Evolutionary conservation across 1,140 invertebrate species (phyloP).

Genomic region (Meteorus sp.): DNA sequence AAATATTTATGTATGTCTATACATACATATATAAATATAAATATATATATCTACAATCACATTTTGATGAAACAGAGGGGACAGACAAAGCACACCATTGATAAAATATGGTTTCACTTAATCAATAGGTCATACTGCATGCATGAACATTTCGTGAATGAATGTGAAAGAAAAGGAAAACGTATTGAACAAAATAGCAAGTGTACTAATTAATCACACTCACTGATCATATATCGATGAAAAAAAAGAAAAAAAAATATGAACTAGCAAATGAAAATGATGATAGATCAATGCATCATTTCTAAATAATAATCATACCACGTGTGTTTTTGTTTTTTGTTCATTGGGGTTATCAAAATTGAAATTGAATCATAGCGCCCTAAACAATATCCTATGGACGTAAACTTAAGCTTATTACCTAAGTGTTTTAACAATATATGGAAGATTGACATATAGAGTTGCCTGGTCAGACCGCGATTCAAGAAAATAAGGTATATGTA

Average conservation of each 20-base stretch:
- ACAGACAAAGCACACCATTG: conserved; percentile 8
- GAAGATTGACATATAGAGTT: conserved; percentile 15
- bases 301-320: neutral
- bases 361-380: conserved; percentile 9
- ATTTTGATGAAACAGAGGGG: neutral
- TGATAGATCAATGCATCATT: neutral
- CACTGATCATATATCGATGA: neutral
- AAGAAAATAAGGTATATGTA: neutral
- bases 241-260: conserved; percentile 3
- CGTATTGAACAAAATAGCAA: neutral
- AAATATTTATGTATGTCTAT: no score
- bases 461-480: conserved; percentile 13
- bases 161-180: conserved; percentile 1
- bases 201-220: neutral
- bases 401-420: conserved; percentile 16
- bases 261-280: neutral
- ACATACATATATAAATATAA: no score
- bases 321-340: neutral
- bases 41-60: no score
- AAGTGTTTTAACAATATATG: conserved; percentile 26
- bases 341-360: neutral
- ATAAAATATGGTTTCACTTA: conserved; percentile 25
- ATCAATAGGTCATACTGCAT: conserved; percentile 12
- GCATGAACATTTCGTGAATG: neutral
- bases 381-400: conserved; percentile 18